phyloP scores from a whole-genome alignment of 1,140 invertebrate genomes.

The Leptinotarsa texana region DNA sequence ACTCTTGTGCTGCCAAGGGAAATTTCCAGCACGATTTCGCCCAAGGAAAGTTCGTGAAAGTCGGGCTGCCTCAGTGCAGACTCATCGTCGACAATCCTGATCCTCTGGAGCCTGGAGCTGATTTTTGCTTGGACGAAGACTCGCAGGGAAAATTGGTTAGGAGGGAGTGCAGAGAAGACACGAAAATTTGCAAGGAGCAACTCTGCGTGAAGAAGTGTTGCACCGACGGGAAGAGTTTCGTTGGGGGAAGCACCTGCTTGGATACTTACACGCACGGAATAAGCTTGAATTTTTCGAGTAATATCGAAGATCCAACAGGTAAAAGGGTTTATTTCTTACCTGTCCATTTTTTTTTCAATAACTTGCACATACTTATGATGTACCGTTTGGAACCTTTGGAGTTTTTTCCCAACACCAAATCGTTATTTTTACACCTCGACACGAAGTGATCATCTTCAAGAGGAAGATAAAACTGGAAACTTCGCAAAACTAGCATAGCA shows the following conservation, averaged over 20 bases:
- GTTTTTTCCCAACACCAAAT: no score
- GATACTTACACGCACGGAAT: constrained; percentile 38
- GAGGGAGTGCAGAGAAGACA: constrained; percentile 35
- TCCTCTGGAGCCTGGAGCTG: not conserved
- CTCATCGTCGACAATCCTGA: constrained; percentile 32
- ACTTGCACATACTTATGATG: no score
- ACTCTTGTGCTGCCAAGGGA: constrained; percentile 29
- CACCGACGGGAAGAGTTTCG: constrained; percentile 40
- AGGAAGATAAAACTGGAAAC: no score
- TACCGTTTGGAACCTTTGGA: no score
- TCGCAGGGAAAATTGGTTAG: constrained; percentile 17
- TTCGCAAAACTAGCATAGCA: no score
- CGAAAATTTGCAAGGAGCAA: constrained; percentile 24
- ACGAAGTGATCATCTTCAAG: no score
- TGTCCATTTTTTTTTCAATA: no score
- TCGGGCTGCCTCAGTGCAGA: constrained; percentile 36
- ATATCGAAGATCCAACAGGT: constrained; percentile 34
- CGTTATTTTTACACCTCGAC: no score
- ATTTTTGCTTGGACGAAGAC: constrained; percentile 36
- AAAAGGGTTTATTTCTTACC: not conserved
- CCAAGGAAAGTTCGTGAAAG: constrained; percentile 30
- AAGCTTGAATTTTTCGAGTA: constrained; percentile 29
- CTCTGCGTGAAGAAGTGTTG: constrained; percentile 40
- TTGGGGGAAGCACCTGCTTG: constrained; percentile 30
- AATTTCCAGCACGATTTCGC: constrained; percentile 7